phyloP scores from a whole-genome alignment of 2,797 vertebrate species.

The Tangara arthus region DNA sequence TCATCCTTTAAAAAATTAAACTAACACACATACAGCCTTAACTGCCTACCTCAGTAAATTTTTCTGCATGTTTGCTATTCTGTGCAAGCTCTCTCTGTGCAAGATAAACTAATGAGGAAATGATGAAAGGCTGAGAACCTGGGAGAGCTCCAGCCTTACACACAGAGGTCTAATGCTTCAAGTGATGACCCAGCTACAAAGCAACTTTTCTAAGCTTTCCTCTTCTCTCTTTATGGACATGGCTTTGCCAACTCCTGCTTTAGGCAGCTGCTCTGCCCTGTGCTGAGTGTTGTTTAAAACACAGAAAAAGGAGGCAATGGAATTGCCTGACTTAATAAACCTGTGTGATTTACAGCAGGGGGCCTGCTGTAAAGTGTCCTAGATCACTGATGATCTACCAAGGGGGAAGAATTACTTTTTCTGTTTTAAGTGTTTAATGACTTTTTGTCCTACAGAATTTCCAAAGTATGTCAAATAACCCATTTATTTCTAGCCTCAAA shows the following conservation, averaged over 20 bases:
- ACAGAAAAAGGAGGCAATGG: neutral
- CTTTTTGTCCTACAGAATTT: constrained; percentile 10
- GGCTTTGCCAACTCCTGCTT: neutral
- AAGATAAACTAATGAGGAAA: neutral
- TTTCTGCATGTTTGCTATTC: neutral
- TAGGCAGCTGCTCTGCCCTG: neutral
- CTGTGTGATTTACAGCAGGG: neutral
- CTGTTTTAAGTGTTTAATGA: constrained; percentile 31
- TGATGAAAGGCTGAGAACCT: neutral
- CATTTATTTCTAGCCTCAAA: constrained; percentile 23
- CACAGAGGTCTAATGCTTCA: neutral
- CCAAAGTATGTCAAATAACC: constrained; percentile 13
- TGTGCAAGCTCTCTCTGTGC: neutral
- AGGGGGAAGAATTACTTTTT: neutral
- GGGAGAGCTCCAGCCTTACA: neutral
- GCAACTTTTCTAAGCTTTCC: neutral
- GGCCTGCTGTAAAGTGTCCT: neutral
- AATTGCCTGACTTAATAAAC: neutral
- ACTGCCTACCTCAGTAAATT: neutral
- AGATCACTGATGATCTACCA: neutral
- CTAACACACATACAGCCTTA: neutral
- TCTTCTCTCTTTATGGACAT: neutral
- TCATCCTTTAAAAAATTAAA: neutral
- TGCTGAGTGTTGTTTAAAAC: neutral
- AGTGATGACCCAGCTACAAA: neutral